Evolutionary conservation across 2,113 vertebrate species (phyloP), one percentile per base, ranked within the genome.

Genomic region (Dicaeum eximium): DNA sequence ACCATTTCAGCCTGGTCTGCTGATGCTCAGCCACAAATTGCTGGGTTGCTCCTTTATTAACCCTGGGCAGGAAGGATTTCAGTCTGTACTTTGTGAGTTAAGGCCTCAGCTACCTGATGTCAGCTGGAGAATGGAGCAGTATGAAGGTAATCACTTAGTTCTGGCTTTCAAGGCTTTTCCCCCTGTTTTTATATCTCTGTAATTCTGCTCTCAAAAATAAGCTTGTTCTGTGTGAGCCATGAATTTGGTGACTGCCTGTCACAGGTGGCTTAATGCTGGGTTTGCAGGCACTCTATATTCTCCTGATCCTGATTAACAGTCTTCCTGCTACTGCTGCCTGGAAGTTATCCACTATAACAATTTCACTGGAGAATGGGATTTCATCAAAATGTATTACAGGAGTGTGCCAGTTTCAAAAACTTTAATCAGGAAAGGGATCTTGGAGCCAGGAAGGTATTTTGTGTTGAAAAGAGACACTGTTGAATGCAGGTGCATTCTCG

Each of bases 351-450:
- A 91, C 92, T 62, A 14, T 24, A 93, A 91, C 80, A 88, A 78
- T 94, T 91, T 33, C 91, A 84, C 86, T n/a, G 80, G 69, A 96
- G 92, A 94, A 94, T 51, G 80, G 87, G 73, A 67, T 94, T 95
- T 95, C 93, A 94, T 95, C 93, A 96, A 78, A 95, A 92, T 87
- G 92, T 80, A 87, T 94, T 81, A 67, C 84, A 74, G 42, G 51
- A 94, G 56, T 47, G 56, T 74, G 84, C 87, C 72, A 58, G 27
- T 78, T 94, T 89, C 86, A 94, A 87, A 95, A 96, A 81, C 93
- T 94, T 95, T 92, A 94, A 96, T 96, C 93, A 94, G 93, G 71
- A 89, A 70, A 84, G 73, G 69, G 67, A 86, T 94, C 92, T 96
- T 0, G 7, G 89, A 86, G 64, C 60, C 73, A 71, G 84, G 77